Conservation (phyloP, 64 coral and sea anemone species). For the Dendrophyllia cribrosa region DNA sequence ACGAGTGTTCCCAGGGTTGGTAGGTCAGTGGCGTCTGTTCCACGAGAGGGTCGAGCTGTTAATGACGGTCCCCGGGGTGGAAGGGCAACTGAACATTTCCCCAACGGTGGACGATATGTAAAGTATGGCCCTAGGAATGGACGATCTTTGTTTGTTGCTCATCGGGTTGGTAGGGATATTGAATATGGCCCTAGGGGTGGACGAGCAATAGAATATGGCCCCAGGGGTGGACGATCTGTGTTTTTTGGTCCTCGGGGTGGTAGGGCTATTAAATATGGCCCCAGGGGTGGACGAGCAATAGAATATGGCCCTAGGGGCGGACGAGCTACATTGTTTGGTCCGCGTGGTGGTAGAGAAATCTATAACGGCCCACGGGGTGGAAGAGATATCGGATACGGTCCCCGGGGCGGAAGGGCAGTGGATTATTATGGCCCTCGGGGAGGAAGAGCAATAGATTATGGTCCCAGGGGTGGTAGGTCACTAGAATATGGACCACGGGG, state of each 20-base stretch:
- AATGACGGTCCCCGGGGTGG: constrained; percentile 65
- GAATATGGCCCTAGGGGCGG: background rate
- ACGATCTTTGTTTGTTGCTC: constrained; percentile 31
- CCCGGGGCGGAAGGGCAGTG: background rate
- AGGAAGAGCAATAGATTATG: constrained; percentile 18
- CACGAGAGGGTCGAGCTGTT: constrained; percentile 3
- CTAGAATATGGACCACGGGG: constrained; percentile 59
- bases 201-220: background rate
- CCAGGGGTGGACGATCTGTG: background rate
- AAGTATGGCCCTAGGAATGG: constrained; percentile 74
- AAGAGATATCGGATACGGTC: background rate
- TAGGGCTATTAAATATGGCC: constrained; percentile 22
- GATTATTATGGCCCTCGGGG: constrained; percentile 26
- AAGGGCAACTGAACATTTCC: background rate
- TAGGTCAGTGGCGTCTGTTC: constrained; percentile 19
- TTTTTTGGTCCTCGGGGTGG: constrained; percentile 45
- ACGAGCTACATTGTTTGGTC: background rate
- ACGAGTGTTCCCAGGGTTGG: constrained; percentile 69
- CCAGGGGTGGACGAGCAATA: background rate
- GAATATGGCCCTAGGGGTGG: constrained; percentile 13
- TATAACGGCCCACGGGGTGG: constrained; percentile 13
- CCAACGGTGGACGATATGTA: constrained; percentile 36
- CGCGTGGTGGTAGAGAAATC: constrained; percentile 35
- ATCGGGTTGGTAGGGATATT: background rate
- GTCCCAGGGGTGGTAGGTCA: constrained; percentile 47